Percentiles rank a stretch among this genome's conserved stretches.
Conservation (phyloP, 2,797 vertebrate species). For the Antrozous pallidus region DNA sequence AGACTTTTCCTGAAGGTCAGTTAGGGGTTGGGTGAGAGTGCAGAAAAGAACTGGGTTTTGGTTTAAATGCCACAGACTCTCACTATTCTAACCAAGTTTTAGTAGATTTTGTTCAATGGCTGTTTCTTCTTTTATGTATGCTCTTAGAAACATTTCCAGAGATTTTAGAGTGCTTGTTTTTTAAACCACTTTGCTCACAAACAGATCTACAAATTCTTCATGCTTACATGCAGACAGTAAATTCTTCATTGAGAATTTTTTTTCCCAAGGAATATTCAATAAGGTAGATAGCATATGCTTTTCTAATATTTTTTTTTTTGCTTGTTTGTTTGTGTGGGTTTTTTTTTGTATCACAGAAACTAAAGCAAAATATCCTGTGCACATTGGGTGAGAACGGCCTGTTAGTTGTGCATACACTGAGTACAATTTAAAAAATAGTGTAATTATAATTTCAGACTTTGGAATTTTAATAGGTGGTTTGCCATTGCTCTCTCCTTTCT, state of each 20-base stretch:
- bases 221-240: background rate
- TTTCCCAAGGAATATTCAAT: too few relatives aligned
- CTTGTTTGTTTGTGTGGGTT: too few relatives aligned
- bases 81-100: background rate
- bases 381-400: too few relatives aligned
- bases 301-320: too few relatives aligned
- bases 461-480: too few relatives aligned
- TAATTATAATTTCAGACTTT: too few relatives aligned
- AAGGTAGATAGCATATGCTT: too few relatives aligned
- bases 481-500: too few relatives aligned
- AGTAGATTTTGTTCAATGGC: background rate
- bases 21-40: rapidly evolving
- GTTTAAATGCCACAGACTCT: background rate
- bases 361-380: too few relatives aligned
- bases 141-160: background rate
- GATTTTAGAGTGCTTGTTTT: background rate
- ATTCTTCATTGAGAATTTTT: background rate
- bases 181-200: background rate
- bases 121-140: background rate
- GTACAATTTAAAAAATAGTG: too few relatives aligned
- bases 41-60: background rate
- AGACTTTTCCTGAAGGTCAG: background rate
- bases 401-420: too few relatives aligned
- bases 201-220: background rate
- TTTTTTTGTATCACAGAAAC: too few relatives aligned